phyloP scores from a whole-genome alignment of 2,113 vertebrate species.

The pig (Sus scrofa) region T2T-Sscrofa CM000812.6:251917501-251918000 shows the following conservation, averaged over 20 bases:
- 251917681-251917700: background rate
- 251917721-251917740: background rate
- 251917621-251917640: background rate
- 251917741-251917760: background rate
- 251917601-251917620: background rate
- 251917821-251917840: background rate
- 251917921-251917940: background rate
- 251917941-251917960: no score
- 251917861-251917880: conserved; percentile 24
- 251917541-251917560: conserved; percentile 48
- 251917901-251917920: conserved; percentile 32
- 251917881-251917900: background rate
- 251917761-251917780: background rate
- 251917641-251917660: background rate
- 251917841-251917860: conserved; percentile 13
- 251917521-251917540: background rate
- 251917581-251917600: conserved; percentile 49
- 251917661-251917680: background rate
- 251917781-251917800: background rate
- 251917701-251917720: conserved; percentile 42
- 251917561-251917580: conserved; percentile 42
- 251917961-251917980: no score
- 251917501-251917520: background rate
- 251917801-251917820: background rate
- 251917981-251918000: no score